A percentile compares a stretch with the other conserved stretches of the same genome.
Conservation (phyloP, 1,140 invertebrate species). For the Physella acuta region DNA sequence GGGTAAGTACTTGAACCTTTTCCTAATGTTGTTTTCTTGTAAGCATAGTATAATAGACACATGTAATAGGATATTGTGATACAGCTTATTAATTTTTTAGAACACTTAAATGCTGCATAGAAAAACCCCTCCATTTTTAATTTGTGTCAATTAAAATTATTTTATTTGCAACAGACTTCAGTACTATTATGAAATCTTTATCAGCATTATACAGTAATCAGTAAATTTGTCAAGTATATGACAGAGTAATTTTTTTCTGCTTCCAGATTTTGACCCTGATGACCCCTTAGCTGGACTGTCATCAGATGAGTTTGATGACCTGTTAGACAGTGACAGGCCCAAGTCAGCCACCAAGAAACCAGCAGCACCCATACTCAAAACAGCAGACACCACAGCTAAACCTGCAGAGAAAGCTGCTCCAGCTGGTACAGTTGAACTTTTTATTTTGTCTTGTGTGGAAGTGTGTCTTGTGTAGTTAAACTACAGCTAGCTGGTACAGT, state of each 20-base stretch:
- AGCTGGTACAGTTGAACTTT: not conserved
- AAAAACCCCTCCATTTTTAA: too few relatives aligned
- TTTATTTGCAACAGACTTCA: too few relatives aligned
- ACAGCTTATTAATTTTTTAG: too few relatives aligned
- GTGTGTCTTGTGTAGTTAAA: constrained; percentile 1
- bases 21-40: too few relatives aligned
- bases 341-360: constrained; percentile 29
- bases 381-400: not conserved
- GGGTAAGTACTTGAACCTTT: too few relatives aligned
- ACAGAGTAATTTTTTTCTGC: too few relatives aligned
- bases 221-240: not conserved
- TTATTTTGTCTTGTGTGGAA: not conserved
- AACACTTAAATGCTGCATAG: too few relatives aligned
- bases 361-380: not conserved
- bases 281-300: constrained; percentile 50
- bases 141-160: too few relatives aligned
- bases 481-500: not conserved
- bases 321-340: constrained; percentile 29
- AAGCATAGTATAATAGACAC: too few relatives aligned
- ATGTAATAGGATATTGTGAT: too few relatives aligned
- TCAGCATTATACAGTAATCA: not conserved
- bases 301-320: constrained; percentile 43
- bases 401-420: not conserved
- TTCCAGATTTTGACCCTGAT: constrained; percentile 53
- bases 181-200: too few relatives aligned